phyloP scores from a whole-genome alignment of 2,888 invertebrate genomes.

The Hypselothyrea guttata region DNA sequence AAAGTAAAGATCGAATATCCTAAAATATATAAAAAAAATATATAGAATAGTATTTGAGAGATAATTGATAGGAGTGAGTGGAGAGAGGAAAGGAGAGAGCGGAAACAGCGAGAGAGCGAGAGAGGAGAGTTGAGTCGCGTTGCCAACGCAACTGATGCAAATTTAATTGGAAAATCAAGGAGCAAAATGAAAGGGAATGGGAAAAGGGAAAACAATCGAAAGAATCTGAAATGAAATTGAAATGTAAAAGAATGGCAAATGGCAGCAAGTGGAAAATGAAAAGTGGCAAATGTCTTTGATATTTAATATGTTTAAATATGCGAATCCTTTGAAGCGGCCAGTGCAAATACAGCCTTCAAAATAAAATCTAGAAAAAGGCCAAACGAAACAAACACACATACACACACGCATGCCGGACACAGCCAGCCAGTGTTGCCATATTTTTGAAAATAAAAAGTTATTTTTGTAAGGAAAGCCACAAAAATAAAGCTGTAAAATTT shows the following conservation, averaged over 20 bases:
- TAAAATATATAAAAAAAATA: too few species aligned
- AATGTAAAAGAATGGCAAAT: slow-evolving; percentile 27
- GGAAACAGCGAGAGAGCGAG: neutral
- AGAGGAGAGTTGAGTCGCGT: slow-evolving; percentile 1
- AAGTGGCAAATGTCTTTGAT: slow-evolving; percentile 68
- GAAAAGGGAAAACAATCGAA: slow-evolving; percentile 23
- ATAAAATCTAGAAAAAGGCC: slow-evolving; percentile 22
- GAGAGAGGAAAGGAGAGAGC: neutral
- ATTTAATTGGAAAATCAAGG: slow-evolving; percentile 60
- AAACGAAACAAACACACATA: slow-evolving; percentile 38
- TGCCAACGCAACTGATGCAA: slow-evolving; percentile 65
- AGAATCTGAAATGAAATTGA: slow-evolving; percentile 40
- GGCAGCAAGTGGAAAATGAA: slow-evolving; percentile 22
- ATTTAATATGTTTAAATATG: slow-evolving; percentile 77
- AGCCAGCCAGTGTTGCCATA: slow-evolving; percentile 12
- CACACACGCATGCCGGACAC: slow-evolving; percentile 44
- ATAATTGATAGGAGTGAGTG: neutral
- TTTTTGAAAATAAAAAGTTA: too few species aligned
- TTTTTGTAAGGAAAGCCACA: too few species aligned
- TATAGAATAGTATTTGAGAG: too few species aligned
- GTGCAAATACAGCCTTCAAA: slow-evolving; percentile 12
- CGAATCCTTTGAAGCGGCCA: slow-evolving; percentile 71
- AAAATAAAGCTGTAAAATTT: too few species aligned
- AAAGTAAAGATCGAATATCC: too few species aligned
- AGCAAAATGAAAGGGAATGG: too few species aligned